Conservation (phyloP, 2,888 invertebrate species). For the Cistogaster globosa region DNA sequence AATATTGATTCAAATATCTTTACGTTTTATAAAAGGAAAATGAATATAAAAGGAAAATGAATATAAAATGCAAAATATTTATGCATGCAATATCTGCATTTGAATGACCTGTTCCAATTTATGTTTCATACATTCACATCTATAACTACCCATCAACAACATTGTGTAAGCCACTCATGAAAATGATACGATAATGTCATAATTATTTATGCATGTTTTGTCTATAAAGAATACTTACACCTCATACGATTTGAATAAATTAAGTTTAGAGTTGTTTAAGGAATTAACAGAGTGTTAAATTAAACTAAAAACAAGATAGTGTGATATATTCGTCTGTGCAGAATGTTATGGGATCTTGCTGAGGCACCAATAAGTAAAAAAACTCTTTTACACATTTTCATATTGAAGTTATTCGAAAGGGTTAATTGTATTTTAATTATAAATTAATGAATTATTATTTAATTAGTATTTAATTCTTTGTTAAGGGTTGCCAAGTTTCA, state of each 20-base stretch:
- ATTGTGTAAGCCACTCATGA: conserved; percentile 31
- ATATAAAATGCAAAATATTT: conserved; percentile 31
- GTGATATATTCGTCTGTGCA: too few relatives aligned
- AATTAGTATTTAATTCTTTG: too few relatives aligned
- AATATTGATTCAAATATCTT: too few relatives aligned
- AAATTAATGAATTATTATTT: too few relatives aligned
- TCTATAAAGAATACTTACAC: not conserved
- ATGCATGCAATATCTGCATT: conserved; percentile 46
- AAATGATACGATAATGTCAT: conserved; percentile 9
- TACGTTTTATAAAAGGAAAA: not conserved
- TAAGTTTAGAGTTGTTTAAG: not conserved
- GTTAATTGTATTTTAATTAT: too few relatives aligned
- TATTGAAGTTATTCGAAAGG: too few relatives aligned
- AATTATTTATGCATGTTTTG: conserved; percentile 17
- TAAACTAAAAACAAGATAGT: too few relatives aligned
- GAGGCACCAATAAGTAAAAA: too few relatives aligned
- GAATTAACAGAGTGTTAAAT: too few relatives aligned
- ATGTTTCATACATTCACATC: conserved; percentile 6
- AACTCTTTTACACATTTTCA: too few relatives aligned
- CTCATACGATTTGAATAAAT: conserved; percentile 6
- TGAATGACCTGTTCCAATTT: conserved; percentile 46
- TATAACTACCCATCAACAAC: conserved; percentile 11
- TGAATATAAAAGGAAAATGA: not conserved
- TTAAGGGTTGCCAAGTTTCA: too few relatives aligned
- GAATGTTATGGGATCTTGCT: too few relatives aligned